Conservation (phyloP, 2,888 invertebrate genomes). For the Monopis laevigella region DNA sequence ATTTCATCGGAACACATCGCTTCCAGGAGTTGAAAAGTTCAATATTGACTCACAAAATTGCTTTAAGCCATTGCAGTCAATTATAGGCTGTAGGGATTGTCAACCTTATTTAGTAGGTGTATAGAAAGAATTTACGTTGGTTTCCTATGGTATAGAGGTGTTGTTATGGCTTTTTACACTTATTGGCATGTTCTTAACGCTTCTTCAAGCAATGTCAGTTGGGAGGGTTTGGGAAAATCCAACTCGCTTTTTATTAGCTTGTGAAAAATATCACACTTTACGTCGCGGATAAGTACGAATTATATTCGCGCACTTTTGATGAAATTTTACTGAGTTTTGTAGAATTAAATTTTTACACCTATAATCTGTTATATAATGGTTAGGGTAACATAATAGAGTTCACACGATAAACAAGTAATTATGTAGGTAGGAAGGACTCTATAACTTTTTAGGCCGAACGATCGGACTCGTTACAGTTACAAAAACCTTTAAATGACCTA, state of each 20-base stretch:
- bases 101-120: constrained; percentile 38
- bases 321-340: too few relatives aligned
- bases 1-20: constrained; percentile 48
- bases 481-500: too few relatives aligned
- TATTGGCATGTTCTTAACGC: constrained; percentile 58
- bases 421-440: too few relatives aligned
- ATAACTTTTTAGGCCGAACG: too few relatives aligned
- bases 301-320: too few relatives aligned
- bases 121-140: constrained; percentile 39
- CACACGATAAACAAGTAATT: too few relatives aligned
- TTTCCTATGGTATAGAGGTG: constrained; percentile 34
- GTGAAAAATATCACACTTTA: not conserved
- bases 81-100: constrained; percentile 37
- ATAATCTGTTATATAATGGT: too few relatives aligned
- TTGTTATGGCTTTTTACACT: constrained; percentile 47
- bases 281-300: too few relatives aligned
- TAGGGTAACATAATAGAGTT: too few relatives aligned
- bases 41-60: constrained; percentile 63
- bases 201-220: constrained; percentile 33
- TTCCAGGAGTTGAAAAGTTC: constrained; percentile 50
- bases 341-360: too few relatives aligned
- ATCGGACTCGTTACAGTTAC: too few relatives aligned
- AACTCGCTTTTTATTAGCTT: constrained; percentile 3
- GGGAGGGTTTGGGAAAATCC: constrained; percentile 7
- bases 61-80: constrained; percentile 31